Evolutionary conservation across 2,113 vertebrate genomes (phyloP), one percentile per base, ranked within the genome.

Genomic region (Ancistrus triradiatus): DNA sequence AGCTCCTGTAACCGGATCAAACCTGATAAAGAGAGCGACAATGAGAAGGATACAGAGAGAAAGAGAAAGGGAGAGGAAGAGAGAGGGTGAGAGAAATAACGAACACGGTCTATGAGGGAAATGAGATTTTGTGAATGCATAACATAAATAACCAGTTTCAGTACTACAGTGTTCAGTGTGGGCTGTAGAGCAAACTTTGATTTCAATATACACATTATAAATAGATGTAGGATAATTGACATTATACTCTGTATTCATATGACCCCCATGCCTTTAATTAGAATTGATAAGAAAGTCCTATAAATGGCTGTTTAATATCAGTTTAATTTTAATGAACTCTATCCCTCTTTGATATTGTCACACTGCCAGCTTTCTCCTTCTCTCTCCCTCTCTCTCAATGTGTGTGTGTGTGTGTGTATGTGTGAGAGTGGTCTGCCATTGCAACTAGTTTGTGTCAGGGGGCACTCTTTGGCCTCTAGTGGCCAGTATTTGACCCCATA

Each of bases 1-100:
- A 98, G 94, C 78, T 98, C 95, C 80, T 98, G 96, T 83, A 98
- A 85, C 60, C 96, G 92, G 87, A 98, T 98, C 70, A 98, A 91
- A 77, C 96, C 95, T 98, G 83, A 42, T 37, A 2, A 8, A 44
- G 28, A 56, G n/a, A 24, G 10, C 19, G 11, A 60, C 27, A n/a
- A n/a, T n/a, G n/a, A 7, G 13, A 14, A 24, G 24, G 2, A n/a
- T 4, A n/a, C 11, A 67, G 33, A 51, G 31, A 52, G 47, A 40
- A 6, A 42, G 25, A 55, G 18, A 47, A 17, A 38, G 6, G 13
- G 22, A 50, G 33, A n/a, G 13, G 10, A 15, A 37, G 24, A 67
- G 22, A 51, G 31, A 51, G 46, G 22, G 15, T 18, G 22, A 38
- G 31, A 49, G 14, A 19, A 8, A 57, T 56, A 47, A 56, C 42